Base-by-base conservation (phyloP, 2,888 invertebrate species). In the Eucera pruinosa region DNA sequence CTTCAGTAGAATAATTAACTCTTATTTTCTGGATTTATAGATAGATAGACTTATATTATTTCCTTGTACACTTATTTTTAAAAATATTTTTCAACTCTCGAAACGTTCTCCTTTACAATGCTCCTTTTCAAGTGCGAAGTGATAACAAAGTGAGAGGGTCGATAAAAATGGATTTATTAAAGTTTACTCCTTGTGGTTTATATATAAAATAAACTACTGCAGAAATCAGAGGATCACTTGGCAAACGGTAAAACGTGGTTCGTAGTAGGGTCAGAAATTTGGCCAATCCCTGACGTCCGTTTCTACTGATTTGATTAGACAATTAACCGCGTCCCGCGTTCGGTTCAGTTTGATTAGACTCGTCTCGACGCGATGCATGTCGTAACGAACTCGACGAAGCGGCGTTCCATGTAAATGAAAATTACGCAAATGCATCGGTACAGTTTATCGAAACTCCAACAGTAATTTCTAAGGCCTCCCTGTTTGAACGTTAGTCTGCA, bases 331-430 rank as follows among this genome's bases (percentile, higher is more conserved):
- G 54, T 36, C 6, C 66, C 54, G 54, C 72, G 57, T 72, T 78
- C 78, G 64, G 71, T 75, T 79, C 72, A 76, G 70, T 75, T 79
- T 83, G 85, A 85, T 85, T 85, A 77, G 79, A 75, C 57, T 65
- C 60, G 55, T 33, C 60, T 47, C 64, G 61, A 55, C 69, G 30
- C 73, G 74, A 78, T 60, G 55, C 70, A 65, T 65, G 71, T 69
- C 81, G 85, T 85, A 84, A 84, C 84, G 85, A 85, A 85, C 83
- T 79, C 70, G 77, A 60, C 76, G 72, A 57, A 67, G 41, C 71
- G 64, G 54, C 39, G 47, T 20, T n/a, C 65, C 41, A 57, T 65
- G 68, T 50, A 69, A 62, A 80, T 71, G 71, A 78, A 71, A 81
- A 83, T 83, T 77, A 83, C 83, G 77, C 77, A 82, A 89, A 83